Conservation (phyloP, 2,888 invertebrate species). For the Falcaria lacertinaria region DNA sequence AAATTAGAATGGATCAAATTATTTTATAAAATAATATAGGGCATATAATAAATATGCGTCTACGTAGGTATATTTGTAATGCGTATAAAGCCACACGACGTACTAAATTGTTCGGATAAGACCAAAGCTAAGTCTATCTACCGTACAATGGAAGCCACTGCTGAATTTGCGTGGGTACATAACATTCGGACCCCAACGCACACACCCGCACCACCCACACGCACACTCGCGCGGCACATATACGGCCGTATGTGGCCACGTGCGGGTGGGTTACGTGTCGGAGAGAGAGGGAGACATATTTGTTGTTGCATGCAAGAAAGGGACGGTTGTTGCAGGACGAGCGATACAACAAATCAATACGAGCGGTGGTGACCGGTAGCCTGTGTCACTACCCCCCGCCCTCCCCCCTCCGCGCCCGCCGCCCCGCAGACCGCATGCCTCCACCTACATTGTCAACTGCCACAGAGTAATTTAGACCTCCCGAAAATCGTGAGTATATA, state of each 20-base stretch:
- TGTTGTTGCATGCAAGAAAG: constrained; percentile 47
- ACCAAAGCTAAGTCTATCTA: constrained; percentile 7
- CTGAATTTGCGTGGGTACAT: constrained; percentile 60
- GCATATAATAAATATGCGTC: too few relatives aligned
- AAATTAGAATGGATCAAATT: too few relatives aligned
- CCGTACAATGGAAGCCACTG: constrained; percentile 35
- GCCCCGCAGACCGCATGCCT: constrained; percentile 68
- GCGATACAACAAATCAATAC: constrained; percentile 82
- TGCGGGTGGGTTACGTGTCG: constrained; percentile 60
- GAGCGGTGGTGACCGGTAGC: constrained; percentile 81
- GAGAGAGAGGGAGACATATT: constrained; percentile 37
- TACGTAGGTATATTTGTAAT: neutral
- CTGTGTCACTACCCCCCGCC: constrained; percentile 72
- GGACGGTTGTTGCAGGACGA: constrained; percentile 75
- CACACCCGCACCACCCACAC: constrained; percentile 53
- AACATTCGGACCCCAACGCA: constrained; percentile 72
- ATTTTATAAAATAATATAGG: too few relatives aligned
- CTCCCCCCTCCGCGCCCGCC: constrained; percentile 29
- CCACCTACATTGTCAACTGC: constrained; percentile 75
- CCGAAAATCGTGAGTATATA: constrained; percentile 35
- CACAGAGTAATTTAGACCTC: constrained; percentile 64
- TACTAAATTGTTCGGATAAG: neutral
- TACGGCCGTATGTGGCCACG: constrained; percentile 60
- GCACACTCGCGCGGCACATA: constrained; percentile 43
- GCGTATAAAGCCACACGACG: neutral